Base-by-base conservation (phyloP, 2,888 invertebrate species). In the Agrochola macilenta region DNA sequence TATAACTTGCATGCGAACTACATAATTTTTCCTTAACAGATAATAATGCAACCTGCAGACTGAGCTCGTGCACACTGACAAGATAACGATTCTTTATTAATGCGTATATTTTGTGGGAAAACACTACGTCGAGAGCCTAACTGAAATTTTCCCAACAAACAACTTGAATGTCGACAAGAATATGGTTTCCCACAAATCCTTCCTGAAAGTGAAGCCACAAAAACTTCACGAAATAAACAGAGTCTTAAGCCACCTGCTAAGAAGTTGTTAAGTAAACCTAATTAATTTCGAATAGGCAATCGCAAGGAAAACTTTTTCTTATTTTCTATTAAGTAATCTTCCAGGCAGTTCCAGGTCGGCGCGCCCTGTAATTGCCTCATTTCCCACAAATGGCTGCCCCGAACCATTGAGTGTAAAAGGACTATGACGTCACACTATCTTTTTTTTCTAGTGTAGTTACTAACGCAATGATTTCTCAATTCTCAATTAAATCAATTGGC, bases 251-350 rank as follows among this genome's bases (percentile, higher is more conserved):
- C 46, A 82, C 71, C 76, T 79, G 61, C 43, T 43, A 66, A 75
- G 54, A 79, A 82, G 35, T 78, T 78, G 68, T 73, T 77, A 54
- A 52, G 52, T 23, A 52, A 79, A 73, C n/a, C 26, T 77, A 82
- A 87, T 85, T 87, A 79, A 82, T 81, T 85, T 83, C 26, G 70
- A 87, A 85, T 82, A 79, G 74, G 69, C 80, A 85, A 80, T 83
- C 35, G 26, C 52, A 71, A 78, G 57, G 68, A 76, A 84, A 88
- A 87, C 83, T 88, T 85, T 88, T 83, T 72, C n/a, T 81, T 83
- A 88, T 88, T 85, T 88, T 85, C 83, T 85, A 88, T 83, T 85
- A 88, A 81, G 87, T 78, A 81, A 81, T 82, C 81, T 85, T 75
- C 75, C 63, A 64, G 72, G 63, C 70, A 65, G 68, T 83, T 77